Conservation (phyloP, 2,113 vertebrate species). For the Anhinga rufa region DNA sequence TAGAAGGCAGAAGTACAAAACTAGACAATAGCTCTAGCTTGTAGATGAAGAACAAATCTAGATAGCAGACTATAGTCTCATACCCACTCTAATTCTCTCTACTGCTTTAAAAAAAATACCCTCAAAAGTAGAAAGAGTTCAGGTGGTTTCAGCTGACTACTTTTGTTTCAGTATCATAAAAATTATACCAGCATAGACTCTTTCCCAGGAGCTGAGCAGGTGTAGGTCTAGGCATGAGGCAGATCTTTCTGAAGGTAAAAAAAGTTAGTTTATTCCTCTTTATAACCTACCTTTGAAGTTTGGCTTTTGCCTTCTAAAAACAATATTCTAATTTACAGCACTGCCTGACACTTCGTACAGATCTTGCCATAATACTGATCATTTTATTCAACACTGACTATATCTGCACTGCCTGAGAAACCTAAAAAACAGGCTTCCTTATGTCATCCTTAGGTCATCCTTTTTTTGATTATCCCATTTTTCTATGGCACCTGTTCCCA, state of each 20-base stretch:
- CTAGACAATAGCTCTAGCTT: not conserved
- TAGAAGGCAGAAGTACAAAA: not conserved
- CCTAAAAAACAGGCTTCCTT: not conserved
- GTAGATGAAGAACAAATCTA: not conserved
- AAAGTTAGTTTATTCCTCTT: not conserved
- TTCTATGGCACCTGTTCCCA: not conserved
- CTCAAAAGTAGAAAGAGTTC: not conserved
- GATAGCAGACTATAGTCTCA: not conserved
- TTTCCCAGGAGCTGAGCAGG: not conserved
- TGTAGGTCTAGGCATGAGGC: not conserved
- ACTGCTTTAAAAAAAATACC: not conserved
- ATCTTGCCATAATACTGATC: not conserved
- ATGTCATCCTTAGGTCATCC: not conserved
- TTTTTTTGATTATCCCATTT: not conserved
- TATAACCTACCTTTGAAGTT: not conserved
- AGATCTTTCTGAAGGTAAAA: not conserved
- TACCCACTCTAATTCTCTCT: not conserved
- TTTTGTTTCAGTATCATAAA: not conserved
- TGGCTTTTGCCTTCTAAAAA: not conserved
- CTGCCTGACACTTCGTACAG: not conserved
- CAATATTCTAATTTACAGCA: not conserved
- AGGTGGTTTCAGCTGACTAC: not conserved
- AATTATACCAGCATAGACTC: not conserved
- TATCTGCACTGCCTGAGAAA: not conserved
- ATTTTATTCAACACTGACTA: not conserved